Conservation (phyloP, 1,140 invertebrate species). For the Holcopasites calliopsidis region DNA sequence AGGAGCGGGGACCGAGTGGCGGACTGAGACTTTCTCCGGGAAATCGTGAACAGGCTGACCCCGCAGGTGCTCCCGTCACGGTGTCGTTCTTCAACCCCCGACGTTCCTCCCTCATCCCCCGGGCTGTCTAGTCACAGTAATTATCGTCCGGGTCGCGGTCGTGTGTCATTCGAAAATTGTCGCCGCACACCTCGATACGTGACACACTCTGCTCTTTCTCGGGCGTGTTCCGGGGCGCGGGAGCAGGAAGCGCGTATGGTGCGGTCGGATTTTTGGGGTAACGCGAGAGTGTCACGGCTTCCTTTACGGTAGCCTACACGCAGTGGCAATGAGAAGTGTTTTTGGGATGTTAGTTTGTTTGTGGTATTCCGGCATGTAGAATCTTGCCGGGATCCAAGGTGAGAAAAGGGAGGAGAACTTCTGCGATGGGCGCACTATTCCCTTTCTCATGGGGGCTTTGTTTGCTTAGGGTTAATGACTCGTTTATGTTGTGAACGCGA, state of each 20-base stretch:
- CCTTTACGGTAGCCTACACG: background rate
- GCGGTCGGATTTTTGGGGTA: background rate
- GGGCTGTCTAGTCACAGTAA: constrained; percentile 53
- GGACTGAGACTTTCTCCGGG: constrained; percentile 59
- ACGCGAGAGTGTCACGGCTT: background rate
- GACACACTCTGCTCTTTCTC: constrained; percentile 55
- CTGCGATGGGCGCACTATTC: too few relatives aligned
- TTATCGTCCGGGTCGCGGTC: constrained; percentile 57
- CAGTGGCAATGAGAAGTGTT: background rate
- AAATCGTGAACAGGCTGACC: constrained; percentile 28
- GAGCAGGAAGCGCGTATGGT: constrained; percentile 15
- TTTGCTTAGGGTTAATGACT: too few relatives aligned
- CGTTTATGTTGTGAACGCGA: too few relatives aligned
- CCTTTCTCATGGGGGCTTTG: too few relatives aligned
- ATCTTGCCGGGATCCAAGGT: too few relatives aligned
- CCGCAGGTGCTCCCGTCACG: constrained; percentile 67
- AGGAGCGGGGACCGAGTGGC: constrained; percentile 60
- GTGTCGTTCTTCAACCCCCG: constrained; percentile 51
- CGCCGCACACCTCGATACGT: constrained; percentile 41
- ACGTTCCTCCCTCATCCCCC: constrained; percentile 33
- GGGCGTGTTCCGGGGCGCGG: background rate
- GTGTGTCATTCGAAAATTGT: constrained; percentile 52
- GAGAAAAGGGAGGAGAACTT: too few relatives aligned
- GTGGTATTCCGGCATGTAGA: too few relatives aligned
- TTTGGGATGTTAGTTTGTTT: background rate